Evolutionary conservation across 2,888 invertebrate species (phyloP), one percentile per base, ranked within the genome.

Genomic region (Endotricha flammealis): DNA sequence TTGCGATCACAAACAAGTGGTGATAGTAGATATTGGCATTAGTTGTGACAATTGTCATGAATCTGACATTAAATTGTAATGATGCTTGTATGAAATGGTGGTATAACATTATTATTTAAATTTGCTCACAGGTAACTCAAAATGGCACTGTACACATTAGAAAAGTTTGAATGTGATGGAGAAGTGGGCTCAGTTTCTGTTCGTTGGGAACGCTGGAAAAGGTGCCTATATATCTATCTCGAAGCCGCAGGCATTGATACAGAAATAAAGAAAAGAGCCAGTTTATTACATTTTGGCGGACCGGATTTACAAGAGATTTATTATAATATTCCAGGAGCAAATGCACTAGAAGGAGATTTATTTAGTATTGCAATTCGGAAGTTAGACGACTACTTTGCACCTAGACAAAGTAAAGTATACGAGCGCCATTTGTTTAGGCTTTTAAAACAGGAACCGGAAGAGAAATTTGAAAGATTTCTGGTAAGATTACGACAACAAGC

Each of bases 401-500:
- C 46, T 0, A 41, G 43, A 11, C 43, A 42, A 12, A 47, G 25
- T 10, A 33, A 33, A 14, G 5, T 36, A 1, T 48, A 28, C 35
- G 51, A 48, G 10, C 8, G 46, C 1, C 44, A 51, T 10, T 0
- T 47, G 0, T 51, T 51, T 23, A 10, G 48, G 0, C 32, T 29
- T 3, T 29, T 50, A 0, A 49, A 41, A 29, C 49, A 50, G 27
- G 52, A 50, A 23, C 11, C 25, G 9, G 27, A 22, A 0, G 52
- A 55, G 16, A 51, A 43, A 3, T 53, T 53, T 24, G 50, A 50
- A 12, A 51, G 42, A 10, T 54, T 48, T 24, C 0, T 53, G 0
- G 23, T 53, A 0, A 29, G 40, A 7, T 12, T 55, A 1, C 29
- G 55, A 9, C 10, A 41, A 0, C 53, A 57, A 43, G 32, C 41